Evolutionary conservation across 2,113 vertebrate genomes (phyloP).

Genomic region (Trogon melanurus): DNA sequence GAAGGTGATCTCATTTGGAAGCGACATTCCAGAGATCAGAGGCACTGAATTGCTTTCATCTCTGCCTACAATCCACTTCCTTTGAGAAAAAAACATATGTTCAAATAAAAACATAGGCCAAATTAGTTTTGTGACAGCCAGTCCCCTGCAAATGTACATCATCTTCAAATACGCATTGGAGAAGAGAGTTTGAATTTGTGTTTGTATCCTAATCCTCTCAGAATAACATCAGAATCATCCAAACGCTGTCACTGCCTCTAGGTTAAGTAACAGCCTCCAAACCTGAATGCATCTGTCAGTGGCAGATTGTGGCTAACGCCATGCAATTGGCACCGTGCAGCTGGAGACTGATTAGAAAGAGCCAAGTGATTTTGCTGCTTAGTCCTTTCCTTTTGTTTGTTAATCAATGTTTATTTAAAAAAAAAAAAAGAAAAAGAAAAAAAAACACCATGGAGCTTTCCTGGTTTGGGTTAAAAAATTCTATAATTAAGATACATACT

Average conservation of each 20-base stretch:
- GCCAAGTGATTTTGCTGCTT: not conserved
- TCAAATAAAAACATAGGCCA: slow-evolving; percentile 52
- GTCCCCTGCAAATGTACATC: slow-evolving; percentile 48
- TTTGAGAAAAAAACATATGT: slow-evolving; percentile 44
- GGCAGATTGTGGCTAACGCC: slow-evolving; percentile 56
- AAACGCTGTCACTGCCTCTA: slow-evolving; percentile 29
- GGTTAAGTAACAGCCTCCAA: slow-evolving; percentile 59
- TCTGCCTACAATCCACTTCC: slow-evolving; percentile 28
- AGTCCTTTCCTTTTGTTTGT: not conserved
- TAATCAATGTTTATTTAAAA: not conserved
- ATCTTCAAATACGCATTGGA: not conserved
- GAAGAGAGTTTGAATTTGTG: slow-evolving; percentile 46
- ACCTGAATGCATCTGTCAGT: slow-evolving; percentile 64
- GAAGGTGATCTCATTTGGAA: slow-evolving; percentile 38
- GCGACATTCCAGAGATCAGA: slow-evolving; percentile 35
- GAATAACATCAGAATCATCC: slow-evolving; percentile 60
- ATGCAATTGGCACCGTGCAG: slow-evolving; percentile 22
- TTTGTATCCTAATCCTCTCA: slow-evolving; percentile 52
- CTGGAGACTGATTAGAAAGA: not conserved
- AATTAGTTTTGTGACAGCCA: not conserved
- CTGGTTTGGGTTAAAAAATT: not conserved
- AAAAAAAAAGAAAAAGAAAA: not conserved
- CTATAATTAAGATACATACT: not conserved
- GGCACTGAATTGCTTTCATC: slow-evolving; percentile 42
- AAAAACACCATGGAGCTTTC: not conserved